phyloP scores from a whole-genome alignment of 2,888 invertebrate genomes.

The Schrankia costaestrigalis region DNA sequence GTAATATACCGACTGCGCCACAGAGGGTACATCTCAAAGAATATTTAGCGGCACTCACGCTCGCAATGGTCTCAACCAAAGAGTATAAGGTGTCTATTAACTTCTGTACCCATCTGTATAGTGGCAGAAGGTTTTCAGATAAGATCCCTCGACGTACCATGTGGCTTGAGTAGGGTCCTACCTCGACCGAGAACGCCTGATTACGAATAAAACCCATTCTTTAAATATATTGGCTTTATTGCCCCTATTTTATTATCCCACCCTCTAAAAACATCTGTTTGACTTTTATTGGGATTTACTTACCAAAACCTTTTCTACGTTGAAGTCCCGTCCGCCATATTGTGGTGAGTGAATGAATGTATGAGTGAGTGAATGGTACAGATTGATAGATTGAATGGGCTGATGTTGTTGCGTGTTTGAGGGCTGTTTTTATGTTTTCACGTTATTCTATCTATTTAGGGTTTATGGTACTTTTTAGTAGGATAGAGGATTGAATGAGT shows the following conservation, averaged over 20 bases:
- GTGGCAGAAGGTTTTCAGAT: conserved; percentile 22
- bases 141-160: conserved; percentile 24
- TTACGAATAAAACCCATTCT: conserved; percentile 40
- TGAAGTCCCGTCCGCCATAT: conserved; percentile 14
- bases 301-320: conserved; percentile 22
- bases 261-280: conserved; percentile 35
- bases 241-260: conserved; percentile 32
- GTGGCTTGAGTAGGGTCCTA: conserved; percentile 41
- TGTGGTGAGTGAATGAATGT: conserved; percentile 15
- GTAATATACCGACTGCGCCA: too few relatives aligned
- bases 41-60: too few relatives aligned
- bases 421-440: too few relatives aligned
- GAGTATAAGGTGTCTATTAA: too few relatives aligned
- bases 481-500: too few relatives aligned
- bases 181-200: conserved; percentile 27
- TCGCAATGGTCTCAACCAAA: too few relatives aligned
- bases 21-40: too few relatives aligned
- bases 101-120: too few relatives aligned
- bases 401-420: too few relatives aligned
- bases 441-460: too few relatives aligned
- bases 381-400: conserved; percentile 22
- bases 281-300: conserved; percentile 37
- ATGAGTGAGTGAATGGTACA: conserved; percentile 16
- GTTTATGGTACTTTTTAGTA: too few relatives aligned
- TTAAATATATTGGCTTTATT: conserved; percentile 39